A percentile compares a stretch with the other conserved stretches of the same genome.
These are phyloP conservation scores for Halichoeres trimaculatus DNA, from an alignment of 2,113 vertebrate genomes.

Conservation along the genomic window DNA sequence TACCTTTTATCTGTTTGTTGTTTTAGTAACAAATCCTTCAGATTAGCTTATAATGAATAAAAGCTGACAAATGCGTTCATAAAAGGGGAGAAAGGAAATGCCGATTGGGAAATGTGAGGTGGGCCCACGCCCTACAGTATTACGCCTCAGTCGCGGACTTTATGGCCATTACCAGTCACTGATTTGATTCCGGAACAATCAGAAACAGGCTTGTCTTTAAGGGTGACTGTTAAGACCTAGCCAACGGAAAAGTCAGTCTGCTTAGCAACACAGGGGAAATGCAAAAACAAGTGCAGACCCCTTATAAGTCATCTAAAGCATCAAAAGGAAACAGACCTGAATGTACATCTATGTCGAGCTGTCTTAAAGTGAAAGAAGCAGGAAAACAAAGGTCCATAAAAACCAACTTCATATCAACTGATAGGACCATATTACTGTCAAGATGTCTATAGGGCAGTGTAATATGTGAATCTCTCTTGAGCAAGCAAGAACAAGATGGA, in stretches of 20 bases:
- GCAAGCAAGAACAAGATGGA: constrained; percentile 72
- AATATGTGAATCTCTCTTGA: constrained; percentile 46
- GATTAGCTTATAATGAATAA: constrained; percentile 73
- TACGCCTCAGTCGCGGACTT: constrained; percentile 63
- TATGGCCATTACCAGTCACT: constrained; percentile 67
- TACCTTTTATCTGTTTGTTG: constrained; percentile 55
- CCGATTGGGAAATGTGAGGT: constrained; percentile 65
- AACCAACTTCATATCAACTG: constrained; percentile 13
- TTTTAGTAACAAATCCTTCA: constrained; percentile 73
- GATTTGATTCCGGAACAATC: constrained; percentile 79
- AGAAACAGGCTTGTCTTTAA: constrained; percentile 65
- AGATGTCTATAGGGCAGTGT: constrained; percentile 28
- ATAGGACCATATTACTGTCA: constrained; percentile 1
- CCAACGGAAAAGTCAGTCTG: constrained; percentile 73
- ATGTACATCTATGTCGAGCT: constrained; percentile 36
- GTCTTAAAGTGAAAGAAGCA: constrained; percentile 1
- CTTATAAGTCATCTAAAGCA: constrained; percentile 31
- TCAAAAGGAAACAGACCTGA: constrained; percentile 37
- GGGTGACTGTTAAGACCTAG: constrained; percentile 62
- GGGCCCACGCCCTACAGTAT: constrained; percentile 63
- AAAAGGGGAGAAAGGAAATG: constrained; percentile 59
- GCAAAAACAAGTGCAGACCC: constrained; percentile 65
- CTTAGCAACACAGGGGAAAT: constrained; percentile 73
- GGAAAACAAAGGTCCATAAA: background rate
- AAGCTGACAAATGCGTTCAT: constrained; percentile 60